Base-by-base conservation (phyloP, 1,140 invertebrate genomes). In the Heliconius eleuchia region DNA sequence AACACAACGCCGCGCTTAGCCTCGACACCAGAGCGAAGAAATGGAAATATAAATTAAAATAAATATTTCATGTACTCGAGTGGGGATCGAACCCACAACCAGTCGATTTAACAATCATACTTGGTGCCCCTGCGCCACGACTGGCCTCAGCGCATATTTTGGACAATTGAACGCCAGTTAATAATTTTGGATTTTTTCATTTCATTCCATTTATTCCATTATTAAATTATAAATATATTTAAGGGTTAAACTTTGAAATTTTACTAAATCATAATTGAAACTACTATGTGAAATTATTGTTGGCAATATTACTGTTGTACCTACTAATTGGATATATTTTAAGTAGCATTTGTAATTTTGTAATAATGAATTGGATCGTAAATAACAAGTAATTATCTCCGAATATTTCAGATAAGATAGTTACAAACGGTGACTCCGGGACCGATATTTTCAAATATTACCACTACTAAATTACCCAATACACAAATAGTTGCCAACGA, bases 391-490 rank as follows among this genome's bases (percentile, higher is more conserved):
- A 57, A 57, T 74, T n/a, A 57, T 75, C 74, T 42, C 11, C 18
- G 37, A 55, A 66, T 39, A 75, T 42, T 75, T 37, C 37, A 27
- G 74, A 75, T 75, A 60, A 60, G 57, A 75, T 66, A 75, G 55
- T n/a, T 34, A 74, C 18, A 60, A 75, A 75, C 74, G 74, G 60
- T 23, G 55, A 39, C 55, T 75, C 55, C 60, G 74, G 74, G 74
- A 66, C 74, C 74, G 39, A 75, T 75, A 75, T 39, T 66, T 42
- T 55, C 30, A 60, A 75, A 57, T 60, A 75, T 75, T 75, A 74
- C 52, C 55, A 60, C 11, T 46, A 75, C 74, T 75, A 75, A 75
- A 60, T 75, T 13, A 75, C 39, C 34, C n/a, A 9, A 55, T 60
- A 75, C 42, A 9, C 27, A 55, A 52, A 27, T 74, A 30, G 73